A percentile compares a stretch with the other conserved stretches of the same genome.
Evolutionary conservation across 2,888 invertebrate genomes (phyloP).

Genomic region (Isoperla grammatica): DNA sequence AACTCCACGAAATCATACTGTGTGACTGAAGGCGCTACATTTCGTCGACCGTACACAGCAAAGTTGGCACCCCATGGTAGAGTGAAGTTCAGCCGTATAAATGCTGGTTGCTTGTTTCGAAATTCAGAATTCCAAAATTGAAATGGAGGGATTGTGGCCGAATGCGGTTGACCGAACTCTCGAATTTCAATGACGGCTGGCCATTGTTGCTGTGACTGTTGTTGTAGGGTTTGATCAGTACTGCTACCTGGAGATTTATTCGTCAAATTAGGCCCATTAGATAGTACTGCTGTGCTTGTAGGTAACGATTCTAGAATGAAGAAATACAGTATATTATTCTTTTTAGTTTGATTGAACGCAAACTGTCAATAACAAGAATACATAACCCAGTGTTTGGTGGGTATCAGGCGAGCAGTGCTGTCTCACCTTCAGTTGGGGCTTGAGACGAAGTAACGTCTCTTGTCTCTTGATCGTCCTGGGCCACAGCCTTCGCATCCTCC

Average conservation of each 20-base stretch:
- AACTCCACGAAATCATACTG: conserved; percentile 97
- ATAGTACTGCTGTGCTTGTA: conserved; percentile 64
- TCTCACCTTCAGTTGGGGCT: conserved; percentile 62
- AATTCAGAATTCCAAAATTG: conserved; percentile 93
- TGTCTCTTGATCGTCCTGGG: conserved; percentile 72
- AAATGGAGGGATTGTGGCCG: conserved; percentile 81
- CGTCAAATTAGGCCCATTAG: conserved; percentile 43
- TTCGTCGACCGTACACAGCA: conserved; percentile 91
- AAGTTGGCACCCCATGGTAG: conserved; percentile 91
- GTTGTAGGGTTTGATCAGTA: conserved; percentile 45
- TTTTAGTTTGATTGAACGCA: not conserved
- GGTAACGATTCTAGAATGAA: conserved; percentile 61
- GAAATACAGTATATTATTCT: not conserved
- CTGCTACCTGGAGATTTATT: conserved; percentile 22
- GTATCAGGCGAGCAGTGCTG: conserved; percentile 12
- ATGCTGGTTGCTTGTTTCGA: conserved; percentile 83
- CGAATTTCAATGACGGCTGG: conserved; percentile 71
- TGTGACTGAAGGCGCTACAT: conserved; percentile 93
- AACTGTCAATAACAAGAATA: not conserved
- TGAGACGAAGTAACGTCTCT: conserved; percentile 66
- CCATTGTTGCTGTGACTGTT: conserved; percentile 59
- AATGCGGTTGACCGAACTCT: conserved; percentile 75
- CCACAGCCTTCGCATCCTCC: conserved; percentile 82
- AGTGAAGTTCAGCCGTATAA: conserved; percentile 82
- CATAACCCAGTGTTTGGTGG: not conserved